Evolutionary conservation across 2,797 vertebrate species (phyloP), one percentile per base, ranked within the genome.

Genomic region (Parotocinclus haroldoi): DNA sequence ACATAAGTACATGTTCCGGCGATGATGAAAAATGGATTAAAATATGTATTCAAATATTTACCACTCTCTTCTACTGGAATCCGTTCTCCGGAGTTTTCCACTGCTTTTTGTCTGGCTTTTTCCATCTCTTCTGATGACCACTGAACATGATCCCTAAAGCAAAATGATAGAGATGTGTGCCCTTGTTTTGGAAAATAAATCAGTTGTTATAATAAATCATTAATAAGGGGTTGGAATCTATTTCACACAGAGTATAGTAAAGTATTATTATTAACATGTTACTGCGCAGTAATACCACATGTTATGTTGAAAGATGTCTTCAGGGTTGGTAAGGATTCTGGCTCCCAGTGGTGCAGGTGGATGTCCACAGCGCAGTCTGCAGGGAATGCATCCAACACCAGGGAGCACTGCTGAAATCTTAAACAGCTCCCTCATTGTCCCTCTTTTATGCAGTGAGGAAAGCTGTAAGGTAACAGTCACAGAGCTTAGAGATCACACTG

Each of bases 41-140:
- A 39, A 55, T 39, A 53, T 45, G 38, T 9, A 13, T 63, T 54
- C 53, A 8, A 9, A 14, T 57, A 38, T 70, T 83, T 87, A 87
- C 95, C 91, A 92, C 92, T 93, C 18, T 94, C 90, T 69, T 88
- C 86, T 16, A 68, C 55, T 5, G 88, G 81, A 73, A 96, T 86
- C 81, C 71, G 86, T 16, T 83, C 76, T 60, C 76, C 67, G 7
- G 94, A 95, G 78, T 98, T 96, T 81, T 95, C 89, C 68, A 83
- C 76, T n/a, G 81, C 89, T 78, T 82, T 93, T 84, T 86, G 80
- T 54, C 74, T 88, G 53, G 93, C 93, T 37, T 68, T 82, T 79
- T 85, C 86, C 81, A 82, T 87, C 17, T 96, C 93, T 80, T 94
- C 90, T 48, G 91, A 83, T 63, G 94, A 93, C 95, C 96, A 98